Evolutionary conservation across 2,888 invertebrate genomes (phyloP).

Genomic region (Ligdia adustata): DNA sequence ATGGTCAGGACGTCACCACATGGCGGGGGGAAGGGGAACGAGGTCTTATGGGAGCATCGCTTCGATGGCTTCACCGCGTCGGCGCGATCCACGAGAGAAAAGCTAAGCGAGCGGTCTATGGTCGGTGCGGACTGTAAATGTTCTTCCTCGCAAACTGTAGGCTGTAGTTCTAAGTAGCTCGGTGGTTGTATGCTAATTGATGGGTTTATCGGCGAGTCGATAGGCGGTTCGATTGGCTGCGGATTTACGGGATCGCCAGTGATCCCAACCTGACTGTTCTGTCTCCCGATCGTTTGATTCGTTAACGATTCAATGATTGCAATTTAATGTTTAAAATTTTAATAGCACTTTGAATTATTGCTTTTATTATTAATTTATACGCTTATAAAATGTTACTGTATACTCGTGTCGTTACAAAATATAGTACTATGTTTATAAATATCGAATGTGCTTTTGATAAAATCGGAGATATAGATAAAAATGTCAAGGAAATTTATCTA

Average conservation of each 20-base stretch:
- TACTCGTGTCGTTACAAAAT: too few relatives aligned
- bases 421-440: conserved; percentile 13
- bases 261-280: too few relatives aligned
- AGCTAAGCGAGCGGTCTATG: too few relatives aligned
- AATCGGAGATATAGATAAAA: conserved; percentile 8
- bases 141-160: background rate
- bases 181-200: conserved; percentile 2
- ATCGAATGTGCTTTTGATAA: conserved; percentile 11
- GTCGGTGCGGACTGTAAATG: too few relatives aligned
- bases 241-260: too few relatives aligned
- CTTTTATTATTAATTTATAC: background rate
- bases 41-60: conserved; percentile 18
- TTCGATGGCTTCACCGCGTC: conserved; percentile 24
- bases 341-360: conserved; percentile 3
- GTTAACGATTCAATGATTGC: conserved; percentile 6
- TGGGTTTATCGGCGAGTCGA: too few relatives aligned
- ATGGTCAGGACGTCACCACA: conserved; percentile 77
- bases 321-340: background rate
- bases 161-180: background rate
- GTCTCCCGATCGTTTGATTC: background rate
- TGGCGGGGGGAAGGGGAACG: conserved; percentile 36
- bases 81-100: background rate
- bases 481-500: conserved; percentile 2
- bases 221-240: too few relatives aligned
- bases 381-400: too few relatives aligned